These are phyloP conservation scores for Lophura nycthemera DNA, from an alignment of 2,113 vertebrate genomes.

Conservation along the genomic window DNA sequence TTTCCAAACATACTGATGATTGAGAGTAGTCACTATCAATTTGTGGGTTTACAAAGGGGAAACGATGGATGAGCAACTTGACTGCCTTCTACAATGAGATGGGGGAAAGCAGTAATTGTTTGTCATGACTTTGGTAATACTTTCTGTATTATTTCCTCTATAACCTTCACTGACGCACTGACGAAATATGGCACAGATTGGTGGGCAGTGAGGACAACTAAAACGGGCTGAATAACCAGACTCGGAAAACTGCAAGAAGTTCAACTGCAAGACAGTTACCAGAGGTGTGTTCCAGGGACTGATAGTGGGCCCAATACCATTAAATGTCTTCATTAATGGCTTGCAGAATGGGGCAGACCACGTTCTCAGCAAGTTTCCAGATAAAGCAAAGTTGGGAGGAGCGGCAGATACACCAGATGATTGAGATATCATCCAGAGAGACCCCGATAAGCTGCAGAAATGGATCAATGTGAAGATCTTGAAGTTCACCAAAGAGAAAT, in stretches of 20 bases:
- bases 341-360: not conserved
- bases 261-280: not conserved
- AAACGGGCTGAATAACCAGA: not conserved
- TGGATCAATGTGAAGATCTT: not conserved
- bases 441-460: not conserved
- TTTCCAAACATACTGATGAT: not conserved
- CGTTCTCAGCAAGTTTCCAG: not conserved
- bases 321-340: not conserved
- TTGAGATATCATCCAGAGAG: not conserved
- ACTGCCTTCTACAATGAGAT: not conserved
- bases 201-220: not conserved
- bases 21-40: not conserved
- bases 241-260: not conserved
- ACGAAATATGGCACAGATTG: not conserved
- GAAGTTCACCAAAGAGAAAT: not conserved
- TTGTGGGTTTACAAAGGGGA: not conserved
- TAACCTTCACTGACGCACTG: accelerated
- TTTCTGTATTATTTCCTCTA: not conserved
- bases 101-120: not conserved
- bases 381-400: not conserved
- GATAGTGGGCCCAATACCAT: not conserved
- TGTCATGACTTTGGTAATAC: not conserved
- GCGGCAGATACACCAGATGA: not conserved
- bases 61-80: accelerated
- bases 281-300: not conserved